Percentiles rank a stretch among this genome's conserved stretches.
phyloP scores from a whole-genome alignment of 2,797 vertebrate species.

The Micromesistius poutassou region DNA sequence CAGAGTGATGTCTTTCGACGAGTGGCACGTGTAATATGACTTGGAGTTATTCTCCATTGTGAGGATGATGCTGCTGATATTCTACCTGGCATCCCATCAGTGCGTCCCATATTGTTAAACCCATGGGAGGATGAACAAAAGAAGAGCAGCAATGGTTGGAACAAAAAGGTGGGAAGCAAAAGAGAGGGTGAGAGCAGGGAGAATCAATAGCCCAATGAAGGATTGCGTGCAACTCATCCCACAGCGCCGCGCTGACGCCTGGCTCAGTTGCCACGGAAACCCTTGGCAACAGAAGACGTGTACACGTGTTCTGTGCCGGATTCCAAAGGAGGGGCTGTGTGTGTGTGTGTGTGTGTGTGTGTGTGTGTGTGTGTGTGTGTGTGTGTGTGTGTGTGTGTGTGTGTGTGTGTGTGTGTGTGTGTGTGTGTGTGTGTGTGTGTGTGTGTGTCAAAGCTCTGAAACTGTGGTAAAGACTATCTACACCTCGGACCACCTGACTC shows the following conservation, averaged over 20 bases:
- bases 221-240: not conserved
- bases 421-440: not conserved
- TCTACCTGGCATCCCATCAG: not conserved
- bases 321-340: slow-evolving; percentile 23
- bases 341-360: slow-evolving; percentile 23
- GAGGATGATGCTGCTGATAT: not conserved
- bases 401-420: no score
- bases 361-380: slow-evolving; percentile 1
- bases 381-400: not conserved
- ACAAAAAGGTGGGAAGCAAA: not conserved
- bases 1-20: no score
- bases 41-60: no score
- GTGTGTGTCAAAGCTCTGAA: no score
- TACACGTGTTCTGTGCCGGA: slow-evolving; percentile 10
- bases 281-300: slow-evolving; percentile 10
- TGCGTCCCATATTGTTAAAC: not conserved
- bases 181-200: not conserved
- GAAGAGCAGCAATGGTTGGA: not conserved
- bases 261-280: slow-evolving; percentile 45
- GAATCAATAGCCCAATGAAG: not conserved
- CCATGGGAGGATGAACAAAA: no score
- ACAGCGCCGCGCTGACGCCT: not conserved
- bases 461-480: not conserved
- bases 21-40: no score
- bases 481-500: not conserved